Evolutionary conservation across 2,113 vertebrate genomes (phyloP).

Genomic region (Siniperca knerii): DNA sequence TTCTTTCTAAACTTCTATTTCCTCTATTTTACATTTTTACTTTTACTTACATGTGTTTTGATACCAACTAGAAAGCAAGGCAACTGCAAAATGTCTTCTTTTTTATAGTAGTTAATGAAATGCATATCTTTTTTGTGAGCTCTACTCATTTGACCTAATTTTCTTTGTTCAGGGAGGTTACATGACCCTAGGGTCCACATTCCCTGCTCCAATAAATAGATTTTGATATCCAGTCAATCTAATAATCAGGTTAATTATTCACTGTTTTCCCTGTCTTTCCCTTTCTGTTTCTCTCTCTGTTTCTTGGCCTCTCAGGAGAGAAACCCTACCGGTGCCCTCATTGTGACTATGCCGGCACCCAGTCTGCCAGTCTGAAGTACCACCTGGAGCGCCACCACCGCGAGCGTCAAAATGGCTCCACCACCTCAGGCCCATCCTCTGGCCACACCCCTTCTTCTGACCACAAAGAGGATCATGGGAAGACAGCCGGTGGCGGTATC

Average conservation of each 20-base stretch:
- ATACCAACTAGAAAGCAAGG: slow-evolving; percentile 19
- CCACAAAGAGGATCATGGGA: slow-evolving; percentile 91
- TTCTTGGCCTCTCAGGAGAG: slow-evolving; percentile 88
- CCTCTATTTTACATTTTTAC: neutral
- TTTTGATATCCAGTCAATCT: slow-evolving; percentile 80
- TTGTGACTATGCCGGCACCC: slow-evolving; percentile 98
- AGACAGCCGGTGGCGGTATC: slow-evolving; percentile 84
- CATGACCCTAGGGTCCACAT: slow-evolving; percentile 82
- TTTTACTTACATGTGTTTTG: slow-evolving; percentile 12
- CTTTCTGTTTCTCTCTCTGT: slow-evolving; percentile 68
- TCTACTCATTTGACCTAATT: slow-evolving; percentile 79
- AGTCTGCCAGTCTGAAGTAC: slow-evolving; percentile 98
- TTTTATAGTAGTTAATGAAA: slow-evolving; percentile 67
- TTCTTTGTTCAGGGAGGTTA: slow-evolving; percentile 80
- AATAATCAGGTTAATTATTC: slow-evolving; percentile 84
- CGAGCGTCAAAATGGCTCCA: slow-evolving; percentile 93
- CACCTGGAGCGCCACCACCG: slow-evolving; percentile 97
- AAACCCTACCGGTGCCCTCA: slow-evolving; percentile 99
- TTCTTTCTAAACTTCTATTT: neutral
- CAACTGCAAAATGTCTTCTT: slow-evolving; percentile 40
- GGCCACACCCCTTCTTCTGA: slow-evolving; percentile 88
- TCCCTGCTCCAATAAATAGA: slow-evolving; percentile 82
- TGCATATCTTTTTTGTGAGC: slow-evolving; percentile 66
- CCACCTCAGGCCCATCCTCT: slow-evolving; percentile 86
- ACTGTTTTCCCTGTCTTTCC: slow-evolving; percentile 70